phyloP scores from a whole-genome alignment of 2,888 invertebrate species.

The Leptothorax acervorum region DNA sequence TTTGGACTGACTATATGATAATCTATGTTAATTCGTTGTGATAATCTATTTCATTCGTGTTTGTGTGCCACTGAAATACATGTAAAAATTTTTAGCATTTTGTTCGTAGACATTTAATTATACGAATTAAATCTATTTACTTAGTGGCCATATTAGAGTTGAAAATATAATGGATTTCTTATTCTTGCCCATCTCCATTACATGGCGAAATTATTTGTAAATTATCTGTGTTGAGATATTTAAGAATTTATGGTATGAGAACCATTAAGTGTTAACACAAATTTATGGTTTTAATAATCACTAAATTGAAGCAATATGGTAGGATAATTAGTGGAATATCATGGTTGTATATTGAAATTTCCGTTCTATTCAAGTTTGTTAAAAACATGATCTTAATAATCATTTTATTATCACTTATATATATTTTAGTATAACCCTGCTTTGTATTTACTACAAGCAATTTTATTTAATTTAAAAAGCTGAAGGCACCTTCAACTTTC shows the following conservation, averaged over 20 bases:
- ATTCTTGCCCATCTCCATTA: not conserved
- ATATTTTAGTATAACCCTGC: not conserved
- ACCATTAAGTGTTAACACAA: no score
- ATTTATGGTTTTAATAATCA: not conserved
- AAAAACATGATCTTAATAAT: conserved; percentile 13
- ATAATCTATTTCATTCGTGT: not conserved
- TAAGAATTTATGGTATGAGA: not conserved
- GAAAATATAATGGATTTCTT: not conserved
- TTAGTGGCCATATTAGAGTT: not conserved
- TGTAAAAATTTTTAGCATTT: not conserved
- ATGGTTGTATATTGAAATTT: not conserved
- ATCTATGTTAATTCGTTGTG: not conserved
- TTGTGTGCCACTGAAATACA: not conserved
- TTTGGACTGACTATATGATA: not conserved
- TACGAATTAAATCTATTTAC: not conserved
- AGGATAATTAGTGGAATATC: not conserved
- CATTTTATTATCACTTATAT: not conserved
- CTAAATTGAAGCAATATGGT: not conserved
- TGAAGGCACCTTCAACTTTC: not conserved
- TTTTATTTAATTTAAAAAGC: not conserved
- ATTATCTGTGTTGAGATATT: not conserved
- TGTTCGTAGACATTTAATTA: not conserved
- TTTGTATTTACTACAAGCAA: not conserved
- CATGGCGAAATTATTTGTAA: not conserved
- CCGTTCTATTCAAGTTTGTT: not conserved